Evolutionary conservation across 1,140 invertebrate genomes (phyloP).

Genomic region (Radopholus similis): DNA sequence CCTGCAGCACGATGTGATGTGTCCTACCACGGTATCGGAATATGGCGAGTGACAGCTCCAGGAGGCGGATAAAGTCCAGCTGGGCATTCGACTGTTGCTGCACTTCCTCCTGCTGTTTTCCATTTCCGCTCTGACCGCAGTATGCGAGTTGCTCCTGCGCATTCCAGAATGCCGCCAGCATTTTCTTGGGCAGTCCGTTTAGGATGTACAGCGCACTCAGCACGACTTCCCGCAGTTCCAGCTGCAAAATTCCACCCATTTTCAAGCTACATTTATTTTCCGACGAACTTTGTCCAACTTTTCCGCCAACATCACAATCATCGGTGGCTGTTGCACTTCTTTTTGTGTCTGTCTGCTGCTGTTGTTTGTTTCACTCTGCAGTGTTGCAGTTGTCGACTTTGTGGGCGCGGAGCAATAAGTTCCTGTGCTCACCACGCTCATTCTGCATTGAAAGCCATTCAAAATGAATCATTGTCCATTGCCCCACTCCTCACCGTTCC

Average conservation of each 20-base stretch:
- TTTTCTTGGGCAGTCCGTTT: constrained; percentile 70
- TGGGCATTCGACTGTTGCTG: constrained; percentile 17
- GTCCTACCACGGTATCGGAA: constrained; percentile 37
- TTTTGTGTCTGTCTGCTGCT: constrained; percentile 21
- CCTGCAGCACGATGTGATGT: constrained; percentile 34
- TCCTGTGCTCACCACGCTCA: no score
- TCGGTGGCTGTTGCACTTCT: constrained; percentile 8
- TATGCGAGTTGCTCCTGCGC: constrained; percentile 19
- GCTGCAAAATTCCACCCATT: constrained; percentile 23
- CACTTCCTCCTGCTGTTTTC: background rate
- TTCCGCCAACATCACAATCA: constrained; percentile 63
- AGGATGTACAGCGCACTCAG: constrained; percentile 84
- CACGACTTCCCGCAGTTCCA: constrained; percentile 80
- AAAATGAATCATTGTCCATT: no score
- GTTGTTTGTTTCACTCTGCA: constrained; percentile 1
- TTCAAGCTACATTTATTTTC: background rate
- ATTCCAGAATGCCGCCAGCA: constrained; percentile 37
- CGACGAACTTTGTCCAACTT: constrained; percentile 67
- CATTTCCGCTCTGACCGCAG: background rate
- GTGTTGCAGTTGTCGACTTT: background rate
- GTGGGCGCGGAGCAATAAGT: no score
- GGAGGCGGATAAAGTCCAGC: constrained; percentile 45
- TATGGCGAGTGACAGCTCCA: constrained; percentile 46
- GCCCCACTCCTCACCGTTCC: no score
- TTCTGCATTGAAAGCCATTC: no score